Evolutionary conservation across 2,113 vertebrate genomes (phyloP).

Genomic region (Hepsetus odoe): DNA sequence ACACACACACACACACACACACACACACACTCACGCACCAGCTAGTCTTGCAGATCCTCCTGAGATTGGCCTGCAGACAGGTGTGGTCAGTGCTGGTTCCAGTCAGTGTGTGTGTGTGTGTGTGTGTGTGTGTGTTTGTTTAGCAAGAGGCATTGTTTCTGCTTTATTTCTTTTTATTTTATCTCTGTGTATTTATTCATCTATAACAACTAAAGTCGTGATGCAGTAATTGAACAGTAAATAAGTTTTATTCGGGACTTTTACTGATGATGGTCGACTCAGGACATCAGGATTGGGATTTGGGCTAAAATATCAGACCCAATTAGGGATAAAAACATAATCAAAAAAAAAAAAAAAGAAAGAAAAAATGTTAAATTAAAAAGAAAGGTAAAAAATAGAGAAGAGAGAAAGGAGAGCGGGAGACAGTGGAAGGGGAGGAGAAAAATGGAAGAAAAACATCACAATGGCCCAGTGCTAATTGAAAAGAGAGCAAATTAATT

Average conservation of each 20-base stretch:
- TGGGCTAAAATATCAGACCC: no score
- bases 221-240: no score
- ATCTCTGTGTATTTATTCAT: no score
- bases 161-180: no score
- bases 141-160: no score
- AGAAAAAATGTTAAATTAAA: not conserved
- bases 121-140: conserved; percentile 14
- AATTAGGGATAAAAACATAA: not conserved
- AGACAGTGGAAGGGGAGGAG: conserved; percentile 31
- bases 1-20: not conserved
- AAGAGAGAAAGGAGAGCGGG: conserved; percentile 50
- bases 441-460: conserved; percentile 51
- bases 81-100: conserved; percentile 38
- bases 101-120: conserved; percentile 16
- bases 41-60: not conserved
- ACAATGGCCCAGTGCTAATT: conserved; percentile 55
- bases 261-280: no score
- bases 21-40: conserved; percentile 6
- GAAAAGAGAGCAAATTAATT: conserved; percentile 63
- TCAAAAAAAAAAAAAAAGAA: not conserved
- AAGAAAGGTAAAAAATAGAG: conserved; percentile 47
- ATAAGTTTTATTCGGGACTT: no score
- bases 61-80: conserved; percentile 40
- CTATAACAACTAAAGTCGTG: no score
- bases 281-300: no score